Base-by-base conservation (phyloP, 1,140 invertebrate genomes). In the Drosophila nebulosa region DNA sequence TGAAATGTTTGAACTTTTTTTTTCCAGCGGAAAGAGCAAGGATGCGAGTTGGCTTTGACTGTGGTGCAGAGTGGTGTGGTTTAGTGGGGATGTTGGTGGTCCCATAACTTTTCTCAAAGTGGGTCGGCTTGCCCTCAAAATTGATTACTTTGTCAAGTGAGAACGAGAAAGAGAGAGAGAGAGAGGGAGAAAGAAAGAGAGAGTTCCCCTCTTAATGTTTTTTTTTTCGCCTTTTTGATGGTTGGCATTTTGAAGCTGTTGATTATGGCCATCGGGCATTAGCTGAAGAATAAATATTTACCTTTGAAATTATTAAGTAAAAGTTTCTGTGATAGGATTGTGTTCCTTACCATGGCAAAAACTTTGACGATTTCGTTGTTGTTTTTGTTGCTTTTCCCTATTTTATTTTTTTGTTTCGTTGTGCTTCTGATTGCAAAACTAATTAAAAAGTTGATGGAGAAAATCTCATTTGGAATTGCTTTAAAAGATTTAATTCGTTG, bases 351-450 rank as follows among this genome's bases (percentile, higher is more conserved):
- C 53, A 68, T 36, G 52, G 55, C 58, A 27, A 50, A 88, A 89
- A 73, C 39, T 46, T 21, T 46, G 16, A 46, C 16, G 39, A 46
- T 46, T 46, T 46, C 7, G 39, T 46, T 21, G 39, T 46, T 46
- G 7, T 21, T 42, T 1, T 42, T 42, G 14, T 18, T 42, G 36
- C 0, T 42, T 21, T 77, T n/a, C n/a, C n/a, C n/a, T n/a, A n/a
- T n/a, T 84, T 69, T 50, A 58, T 12, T 32, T 32, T 32, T 12
- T 32, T 32, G 9, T 32, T 77, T 69, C 73, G 64, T 72, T n/a
- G n/a, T n/a, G n/a, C n/a, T 78, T 76, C 73, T 66, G 84, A 89
- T 89, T 80, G 85, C 79, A 78, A 89, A 89, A 89, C 84, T 89
- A 89, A 89, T 89, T 89, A 89, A 89, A 89, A 89, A 84, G 83